Conservation (phyloP, 2,113 vertebrate genomes). For the Podarcis muralis region DNA sequence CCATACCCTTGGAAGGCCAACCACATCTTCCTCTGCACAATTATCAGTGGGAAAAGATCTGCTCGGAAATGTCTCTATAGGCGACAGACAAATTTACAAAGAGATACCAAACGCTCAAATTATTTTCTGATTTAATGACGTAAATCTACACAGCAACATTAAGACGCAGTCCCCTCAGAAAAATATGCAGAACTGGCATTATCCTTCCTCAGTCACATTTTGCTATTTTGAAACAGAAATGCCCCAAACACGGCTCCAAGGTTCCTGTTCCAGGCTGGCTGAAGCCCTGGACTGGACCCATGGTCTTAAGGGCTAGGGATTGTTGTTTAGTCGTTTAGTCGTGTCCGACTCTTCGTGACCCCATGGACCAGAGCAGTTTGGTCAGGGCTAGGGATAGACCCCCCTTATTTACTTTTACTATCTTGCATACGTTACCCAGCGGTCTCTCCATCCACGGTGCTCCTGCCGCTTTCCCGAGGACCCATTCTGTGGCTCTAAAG, state of each 20-base stretch:
- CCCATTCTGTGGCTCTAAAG: not conserved
- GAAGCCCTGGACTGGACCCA: not conserved
- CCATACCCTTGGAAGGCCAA: constrained; percentile 68
- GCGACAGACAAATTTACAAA: constrained; percentile 33
- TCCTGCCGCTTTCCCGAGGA: not conserved
- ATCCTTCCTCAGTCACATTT: not conserved
- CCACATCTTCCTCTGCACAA: constrained; percentile 11
- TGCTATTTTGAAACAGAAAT: not conserved
- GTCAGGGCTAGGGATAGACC: not conserved
- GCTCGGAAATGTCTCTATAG: not conserved
- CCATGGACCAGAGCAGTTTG: no score
- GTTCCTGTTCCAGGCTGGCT: no score
- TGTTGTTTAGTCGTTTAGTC: no score
- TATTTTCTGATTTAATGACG: constrained; percentile 31
- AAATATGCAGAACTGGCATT: fast-evolving
- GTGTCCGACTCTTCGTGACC: no score
- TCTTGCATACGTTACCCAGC: not conserved
- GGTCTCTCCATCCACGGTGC: not conserved
- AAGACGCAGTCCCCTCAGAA: constrained; percentile 32
- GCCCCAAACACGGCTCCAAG: not conserved
- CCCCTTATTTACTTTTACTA: not conserved
- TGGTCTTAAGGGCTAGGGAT: not conserved
- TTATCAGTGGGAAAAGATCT: constrained; percentile 12
- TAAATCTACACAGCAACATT: constrained; percentile 3
- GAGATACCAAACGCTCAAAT: constrained; percentile 36